Evolutionary conservation across 1,140 invertebrate species (phyloP).

Genomic region (Drosophila pallidifrons): DNA sequence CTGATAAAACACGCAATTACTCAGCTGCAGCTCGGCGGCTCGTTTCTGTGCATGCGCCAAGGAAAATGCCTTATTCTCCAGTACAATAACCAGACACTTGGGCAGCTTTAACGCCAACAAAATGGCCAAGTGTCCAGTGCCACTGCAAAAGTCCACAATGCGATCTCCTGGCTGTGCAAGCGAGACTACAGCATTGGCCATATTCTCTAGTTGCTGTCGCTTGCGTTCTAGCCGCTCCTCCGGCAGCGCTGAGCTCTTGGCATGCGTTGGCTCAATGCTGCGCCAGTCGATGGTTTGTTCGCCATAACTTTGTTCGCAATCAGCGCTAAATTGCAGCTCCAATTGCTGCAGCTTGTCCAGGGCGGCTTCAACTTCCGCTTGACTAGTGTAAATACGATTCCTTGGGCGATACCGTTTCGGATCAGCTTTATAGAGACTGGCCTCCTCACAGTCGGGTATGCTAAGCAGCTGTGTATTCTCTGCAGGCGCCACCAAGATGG

Average conservation of each 20-base stretch:
- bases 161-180: constrained; percentile 87
- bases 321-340: constrained; percentile 59
- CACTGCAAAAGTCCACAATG: constrained; percentile 98
- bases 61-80: constrained; percentile 97
- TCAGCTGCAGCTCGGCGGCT: constrained; percentile 89
- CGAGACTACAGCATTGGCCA: constrained; percentile 91
- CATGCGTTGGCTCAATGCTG: constrained; percentile 73
- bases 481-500: constrained; percentile 5
- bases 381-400: constrained; percentile 90
- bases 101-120: constrained; percentile 93
- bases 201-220: constrained; percentile 94
- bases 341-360: constrained; percentile 85
- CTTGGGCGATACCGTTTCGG: constrained; percentile 90
- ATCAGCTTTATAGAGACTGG: constrained; percentile 91
- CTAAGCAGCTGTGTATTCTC: constrained; percentile 36
- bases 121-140: constrained; percentile 96
- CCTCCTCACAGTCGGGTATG: constrained; percentile 73
- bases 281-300: constrained; percentile 75
- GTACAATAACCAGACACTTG: constrained; percentile 90
- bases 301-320: constrained; percentile 55
- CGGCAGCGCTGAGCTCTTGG: constrained; percentile 91
- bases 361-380: constrained; percentile 90
- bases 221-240: constrained; percentile 90
- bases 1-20: constrained; percentile 93
- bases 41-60: constrained; percentile 90